Percentiles rank a stretch among this genome's conserved stretches.
Evolutionary conservation across 2,113 vertebrate genomes (phyloP).

Genomic region (Mesoclemmys tuberculata): DNA sequence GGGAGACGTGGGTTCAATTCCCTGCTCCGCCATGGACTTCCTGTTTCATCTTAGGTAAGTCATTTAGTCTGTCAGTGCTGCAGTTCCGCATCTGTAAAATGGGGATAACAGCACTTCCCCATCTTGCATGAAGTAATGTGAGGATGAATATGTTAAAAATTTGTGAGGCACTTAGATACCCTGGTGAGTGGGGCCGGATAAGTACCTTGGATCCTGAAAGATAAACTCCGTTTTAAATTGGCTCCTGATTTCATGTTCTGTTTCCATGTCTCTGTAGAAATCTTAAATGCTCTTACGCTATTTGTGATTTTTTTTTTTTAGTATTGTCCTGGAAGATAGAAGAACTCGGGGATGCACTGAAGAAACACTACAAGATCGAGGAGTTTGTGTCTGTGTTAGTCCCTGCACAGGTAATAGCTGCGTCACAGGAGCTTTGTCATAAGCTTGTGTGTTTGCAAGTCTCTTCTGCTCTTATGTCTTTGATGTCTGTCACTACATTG

Average conservation of each 20-base stretch:
- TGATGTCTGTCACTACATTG: background rate
- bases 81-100: background rate
- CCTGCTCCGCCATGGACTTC: background rate
- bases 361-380: conserved; percentile 84
- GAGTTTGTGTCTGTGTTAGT: conserved; percentile 82
- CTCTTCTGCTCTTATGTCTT: background rate
- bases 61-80: background rate
- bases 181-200: background rate
- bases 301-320: conserved; percentile 64
- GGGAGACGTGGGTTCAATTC: background rate
- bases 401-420: conserved; percentile 84
- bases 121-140: background rate
- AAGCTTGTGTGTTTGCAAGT: background rate
- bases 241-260: rapidly evolving
- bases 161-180: background rate
- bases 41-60: background rate
- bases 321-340: conserved; percentile 87
- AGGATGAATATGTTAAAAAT: background rate
- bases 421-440: background rate
- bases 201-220: background rate
- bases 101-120: background rate
- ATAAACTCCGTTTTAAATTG: too few species aligned
- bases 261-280: background rate
- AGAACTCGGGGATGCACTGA: conserved; percentile 84
- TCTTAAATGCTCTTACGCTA: background rate